phyloP scores from a whole-genome alignment of 2,113 vertebrate genomes.

The Clupea harengus region DNA sequence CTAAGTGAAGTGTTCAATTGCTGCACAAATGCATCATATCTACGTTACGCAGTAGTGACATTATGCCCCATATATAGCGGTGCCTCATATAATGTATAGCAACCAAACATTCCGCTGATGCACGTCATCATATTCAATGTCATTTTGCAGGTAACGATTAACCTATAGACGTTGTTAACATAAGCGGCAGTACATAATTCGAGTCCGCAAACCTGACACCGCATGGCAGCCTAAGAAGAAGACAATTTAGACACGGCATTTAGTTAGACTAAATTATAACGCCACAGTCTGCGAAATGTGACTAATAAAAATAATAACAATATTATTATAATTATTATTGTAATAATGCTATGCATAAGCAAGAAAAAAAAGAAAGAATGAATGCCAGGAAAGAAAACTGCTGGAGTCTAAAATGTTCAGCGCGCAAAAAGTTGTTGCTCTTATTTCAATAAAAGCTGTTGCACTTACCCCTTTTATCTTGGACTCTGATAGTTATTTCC shows the following conservation, averaged over 20 bases:
- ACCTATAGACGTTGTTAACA: not conserved
- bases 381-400: not conserved
- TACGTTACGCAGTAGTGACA: not conserved
- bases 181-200: no score
- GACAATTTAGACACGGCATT: no score
- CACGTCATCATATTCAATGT: not conserved
- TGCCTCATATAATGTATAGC: not conserved
- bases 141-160: not conserved
- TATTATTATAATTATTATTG: not conserved
- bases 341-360: not conserved
- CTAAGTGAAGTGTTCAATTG: not conserved
- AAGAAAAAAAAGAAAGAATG: not conserved
- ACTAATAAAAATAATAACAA: not conserved
- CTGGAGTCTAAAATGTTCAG: not conserved
- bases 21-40: not conserved
- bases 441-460: not conserved
- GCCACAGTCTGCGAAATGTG: not conserved
- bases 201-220: no score
- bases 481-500: slow-evolving; percentile 78
- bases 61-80: not conserved
- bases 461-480: slow-evolving; percentile 76
- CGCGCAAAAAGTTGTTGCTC: not conserved
- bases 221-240: no score
- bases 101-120: not conserved
- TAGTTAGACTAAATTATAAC: not conserved